Percentiles rank a stretch among this genome's conserved stretches.
These are phyloP conservation scores for Channa striata DNA, from an alignment of 2,797 vertebrate species.

Conservation along the genomic window DNA sequence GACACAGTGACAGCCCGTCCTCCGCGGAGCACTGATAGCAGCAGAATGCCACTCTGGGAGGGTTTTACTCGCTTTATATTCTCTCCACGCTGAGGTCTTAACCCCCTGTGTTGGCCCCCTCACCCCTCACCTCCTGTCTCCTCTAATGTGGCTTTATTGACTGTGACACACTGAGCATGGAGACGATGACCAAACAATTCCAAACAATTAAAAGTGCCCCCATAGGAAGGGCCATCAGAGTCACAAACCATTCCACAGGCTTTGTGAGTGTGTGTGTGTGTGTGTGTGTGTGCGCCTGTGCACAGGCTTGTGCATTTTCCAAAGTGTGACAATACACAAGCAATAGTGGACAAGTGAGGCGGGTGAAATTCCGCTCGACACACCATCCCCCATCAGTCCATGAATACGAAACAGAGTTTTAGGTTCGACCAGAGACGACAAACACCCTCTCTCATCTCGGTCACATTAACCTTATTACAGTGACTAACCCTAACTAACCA, in stretches of 20 bases:
- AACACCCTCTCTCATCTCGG: constrained; percentile 34
- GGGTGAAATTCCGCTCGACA: constrained; percentile 37
- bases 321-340: constrained; percentile 53
- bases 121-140: constrained; percentile 77
- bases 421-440: constrained; percentile 54
- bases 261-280: constrained; percentile 51
- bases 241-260: constrained; percentile 58
- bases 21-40: constrained; percentile 62
- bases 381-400: constrained; percentile 24
- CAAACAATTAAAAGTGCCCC: constrained; percentile 77
- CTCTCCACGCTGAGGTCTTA: constrained; percentile 71
- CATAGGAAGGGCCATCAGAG: constrained; percentile 68
- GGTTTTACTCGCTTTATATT: constrained; percentile 72
- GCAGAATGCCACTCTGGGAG: constrained; percentile 71
- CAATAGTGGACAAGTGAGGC: constrained; percentile 45
- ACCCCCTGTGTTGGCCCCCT: constrained; percentile 69
- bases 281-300: constrained; percentile 36
- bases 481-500: too few species aligned
- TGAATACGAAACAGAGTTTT: constrained; percentile 74
- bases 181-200: constrained; percentile 83
- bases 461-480: constrained; percentile 61
- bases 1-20: constrained; percentile 73
- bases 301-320: constrained; percentile 19
- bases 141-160: constrained; percentile 87
- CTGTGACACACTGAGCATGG: constrained; percentile 82